Evolutionary conservation across 1,140 invertebrate genomes (phyloP).

Genomic region (Mactra quadrangularis): DNA sequence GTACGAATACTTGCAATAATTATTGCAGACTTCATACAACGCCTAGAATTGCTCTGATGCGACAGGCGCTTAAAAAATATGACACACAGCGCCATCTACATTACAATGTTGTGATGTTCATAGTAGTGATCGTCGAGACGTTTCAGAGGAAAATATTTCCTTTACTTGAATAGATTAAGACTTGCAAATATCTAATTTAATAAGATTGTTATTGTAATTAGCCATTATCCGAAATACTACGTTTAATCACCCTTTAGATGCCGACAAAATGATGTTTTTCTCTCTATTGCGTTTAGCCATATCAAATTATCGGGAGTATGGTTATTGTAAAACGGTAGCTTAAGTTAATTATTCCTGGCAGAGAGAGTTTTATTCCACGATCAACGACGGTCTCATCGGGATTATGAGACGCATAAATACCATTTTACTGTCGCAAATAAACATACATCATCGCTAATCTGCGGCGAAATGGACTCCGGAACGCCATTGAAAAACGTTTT

Average conservation of each 20-base stretch:
- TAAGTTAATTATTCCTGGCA: constrained; percentile 60
- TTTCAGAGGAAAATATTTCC: too few relatives aligned
- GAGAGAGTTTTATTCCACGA: constrained; percentile 57
- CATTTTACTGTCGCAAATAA: constrained; percentile 57
- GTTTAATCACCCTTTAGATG: constrained; percentile 63
- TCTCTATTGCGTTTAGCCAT: constrained; percentile 45
- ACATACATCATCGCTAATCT: constrained; percentile 61
- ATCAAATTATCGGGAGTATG: constrained; percentile 60
- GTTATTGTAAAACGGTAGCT: constrained; percentile 59
- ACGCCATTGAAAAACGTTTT: constrained; percentile 6
- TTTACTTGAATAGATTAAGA: constrained; percentile 4
- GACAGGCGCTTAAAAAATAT: too few relatives aligned
- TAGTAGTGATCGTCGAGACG: too few relatives aligned
- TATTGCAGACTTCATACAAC: too few relatives aligned
- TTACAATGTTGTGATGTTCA: too few relatives aligned
- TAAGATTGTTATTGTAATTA: constrained; percentile 62
- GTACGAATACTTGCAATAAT: too few relatives aligned
- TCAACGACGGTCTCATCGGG: constrained; percentile 40
- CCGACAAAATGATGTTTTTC: constrained; percentile 54
- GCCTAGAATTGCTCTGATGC: too few relatives aligned
- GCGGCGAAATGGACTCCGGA: constrained; percentile 27
- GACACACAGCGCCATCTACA: too few relatives aligned
- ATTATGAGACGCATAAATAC: constrained; percentile 58
- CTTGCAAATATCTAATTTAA: constrained; percentile 58
- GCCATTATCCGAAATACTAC: constrained; percentile 52